phyloP scores from a whole-genome alignment of 2,797 vertebrate species.

The Gobionotothen gibberifrons region DNA sequence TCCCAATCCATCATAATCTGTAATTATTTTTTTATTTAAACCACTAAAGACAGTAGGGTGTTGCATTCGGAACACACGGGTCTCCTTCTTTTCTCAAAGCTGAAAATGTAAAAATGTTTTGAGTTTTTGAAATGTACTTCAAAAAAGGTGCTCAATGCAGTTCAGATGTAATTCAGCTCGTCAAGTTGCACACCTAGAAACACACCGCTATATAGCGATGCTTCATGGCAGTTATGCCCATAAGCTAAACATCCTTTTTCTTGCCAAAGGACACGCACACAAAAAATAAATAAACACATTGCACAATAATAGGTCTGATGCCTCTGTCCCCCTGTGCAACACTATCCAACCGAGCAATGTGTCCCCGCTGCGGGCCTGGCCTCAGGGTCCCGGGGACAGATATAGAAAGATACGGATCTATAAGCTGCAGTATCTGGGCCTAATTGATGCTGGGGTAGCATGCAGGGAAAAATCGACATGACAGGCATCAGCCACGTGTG shows the following conservation, averaged over 20 bases:
- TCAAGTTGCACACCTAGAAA: conserved; percentile 5
- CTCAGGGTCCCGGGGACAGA: conserved; percentile 61
- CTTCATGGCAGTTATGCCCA: conserved; percentile 17
- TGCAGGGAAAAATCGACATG: conserved; percentile 63
- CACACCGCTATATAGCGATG: background rate
- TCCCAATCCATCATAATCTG: conserved; percentile 53
- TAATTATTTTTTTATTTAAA: conserved; percentile 42
- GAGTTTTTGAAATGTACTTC: conserved; percentile 11
- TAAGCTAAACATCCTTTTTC: conserved; percentile 37
- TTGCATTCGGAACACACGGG: conserved; percentile 10
- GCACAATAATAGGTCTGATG: conserved; percentile 60
- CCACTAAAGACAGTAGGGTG: conserved; percentile 20
- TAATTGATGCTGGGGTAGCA: conserved; percentile 71
- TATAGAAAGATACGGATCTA: conserved; percentile 73
- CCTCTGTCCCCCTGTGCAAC: conserved; percentile 33
- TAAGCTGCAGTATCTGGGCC: conserved; percentile 66
- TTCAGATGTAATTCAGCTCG: background rate
- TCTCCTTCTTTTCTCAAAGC: conserved; percentile 5
- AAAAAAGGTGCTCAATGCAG: background rate
- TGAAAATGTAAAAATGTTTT: background rate
- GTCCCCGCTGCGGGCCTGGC: conserved; percentile 56
- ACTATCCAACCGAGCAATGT: conserved; percentile 62
- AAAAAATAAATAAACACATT: conserved; percentile 7
- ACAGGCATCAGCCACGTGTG: conserved; percentile 71
- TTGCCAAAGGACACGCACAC: conserved; percentile 40